Evolutionary conservation across 2,888 invertebrate genomes (phyloP).

Genomic region (Limnephilus auricula): DNA sequence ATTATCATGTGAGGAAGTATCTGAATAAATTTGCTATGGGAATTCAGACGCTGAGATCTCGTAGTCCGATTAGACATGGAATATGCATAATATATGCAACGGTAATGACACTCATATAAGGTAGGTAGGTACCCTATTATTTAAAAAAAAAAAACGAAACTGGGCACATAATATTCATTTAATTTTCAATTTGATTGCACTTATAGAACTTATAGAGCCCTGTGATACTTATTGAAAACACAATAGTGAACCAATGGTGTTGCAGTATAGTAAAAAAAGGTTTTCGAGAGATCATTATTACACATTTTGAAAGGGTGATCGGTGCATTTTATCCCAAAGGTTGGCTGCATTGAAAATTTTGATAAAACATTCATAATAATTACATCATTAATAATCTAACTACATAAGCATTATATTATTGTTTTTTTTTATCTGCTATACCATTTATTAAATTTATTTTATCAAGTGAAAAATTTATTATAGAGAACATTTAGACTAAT

Average conservation of each 20-base stretch:
- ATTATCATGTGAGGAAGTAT: too few relatives aligned
- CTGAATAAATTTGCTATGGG: too few relatives aligned
- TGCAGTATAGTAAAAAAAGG: not conserved
- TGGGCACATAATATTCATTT: not conserved
- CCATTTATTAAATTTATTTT: not conserved
- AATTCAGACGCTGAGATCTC: too few relatives aligned
- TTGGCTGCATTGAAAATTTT: not conserved
- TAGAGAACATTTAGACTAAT: not conserved
- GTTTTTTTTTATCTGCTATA: not conserved
- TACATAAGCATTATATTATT: not conserved
- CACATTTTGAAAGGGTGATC: not conserved
- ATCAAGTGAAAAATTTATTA: not conserved
- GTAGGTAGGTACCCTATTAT: too few relatives aligned
- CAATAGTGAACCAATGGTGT: too few relatives aligned
- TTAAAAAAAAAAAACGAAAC: not conserved
- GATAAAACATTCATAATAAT: not conserved
- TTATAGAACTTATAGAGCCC: not conserved
- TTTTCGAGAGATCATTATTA: not conserved
- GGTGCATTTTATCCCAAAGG: not conserved
- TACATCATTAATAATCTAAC: not conserved
- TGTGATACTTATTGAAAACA: too few relatives aligned
- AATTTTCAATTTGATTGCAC: not conserved
- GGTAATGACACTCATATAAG: not conserved
- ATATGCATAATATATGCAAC: too few relatives aligned
- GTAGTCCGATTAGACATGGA: too few relatives aligned